Conservation (phyloP, 2,888 invertebrate genomes). For the Napeogenes sylphis region DNA sequence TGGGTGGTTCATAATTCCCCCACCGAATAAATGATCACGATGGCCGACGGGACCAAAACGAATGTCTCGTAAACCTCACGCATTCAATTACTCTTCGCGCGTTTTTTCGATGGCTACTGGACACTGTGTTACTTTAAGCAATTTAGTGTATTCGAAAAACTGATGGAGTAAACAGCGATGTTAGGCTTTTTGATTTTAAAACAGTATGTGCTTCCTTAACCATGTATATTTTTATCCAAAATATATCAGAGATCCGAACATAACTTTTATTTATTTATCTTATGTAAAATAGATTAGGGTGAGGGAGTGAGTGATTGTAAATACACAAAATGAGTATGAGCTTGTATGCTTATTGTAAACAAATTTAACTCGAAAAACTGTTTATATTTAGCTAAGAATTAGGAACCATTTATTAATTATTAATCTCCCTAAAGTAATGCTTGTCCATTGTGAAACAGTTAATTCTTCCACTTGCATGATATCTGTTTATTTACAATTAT, state of each 20-base stretch:
- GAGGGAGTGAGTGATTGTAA: too few species aligned
- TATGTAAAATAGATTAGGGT: not conserved
- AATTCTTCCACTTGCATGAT: slow-evolving; percentile 13
- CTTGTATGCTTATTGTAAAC: too few species aligned
- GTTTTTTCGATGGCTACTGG: slow-evolving; percentile 36
- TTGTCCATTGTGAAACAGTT: slow-evolving; percentile 12
- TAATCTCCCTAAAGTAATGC: slow-evolving; percentile 8
- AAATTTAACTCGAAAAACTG: not conserved
- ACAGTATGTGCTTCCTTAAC: not conserved
- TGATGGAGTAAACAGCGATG: slow-evolving; percentile 23
- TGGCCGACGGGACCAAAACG: slow-evolving; percentile 38
- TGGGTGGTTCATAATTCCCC: slow-evolving; percentile 22
- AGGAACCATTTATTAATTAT: not conserved
- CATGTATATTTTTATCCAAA: not conserved
- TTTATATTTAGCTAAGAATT: not conserved
- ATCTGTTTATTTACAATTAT: slow-evolving; percentile 25
- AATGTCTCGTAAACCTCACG: slow-evolving; percentile 46
- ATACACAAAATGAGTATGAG: too few species aligned
- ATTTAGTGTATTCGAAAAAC: slow-evolving; percentile 31
- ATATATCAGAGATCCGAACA: not conserved
- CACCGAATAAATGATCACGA: slow-evolving; percentile 38
- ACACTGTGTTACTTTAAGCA: slow-evolving; percentile 36
- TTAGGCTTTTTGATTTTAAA: slow-evolving; percentile 19
- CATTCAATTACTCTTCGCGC: slow-evolving; percentile 45
- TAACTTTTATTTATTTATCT: not conserved